A percentile compares a stretch with the other conserved stretches of the same genome.
These are phyloP conservation scores for Oceanites oceanicus DNA, from an alignment of 2,113 vertebrate genomes.

Conservation along the genomic window DNA sequence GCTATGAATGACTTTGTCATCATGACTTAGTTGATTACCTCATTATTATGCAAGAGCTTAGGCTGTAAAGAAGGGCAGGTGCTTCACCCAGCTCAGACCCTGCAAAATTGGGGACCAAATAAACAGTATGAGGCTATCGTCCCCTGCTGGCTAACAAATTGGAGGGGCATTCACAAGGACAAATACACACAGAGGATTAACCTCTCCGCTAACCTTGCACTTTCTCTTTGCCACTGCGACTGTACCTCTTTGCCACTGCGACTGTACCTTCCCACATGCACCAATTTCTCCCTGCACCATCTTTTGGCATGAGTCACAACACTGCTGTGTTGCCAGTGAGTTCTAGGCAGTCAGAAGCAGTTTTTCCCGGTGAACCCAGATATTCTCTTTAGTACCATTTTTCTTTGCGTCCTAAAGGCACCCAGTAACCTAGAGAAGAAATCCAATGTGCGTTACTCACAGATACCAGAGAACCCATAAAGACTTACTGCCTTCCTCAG, in stretches of 20 bases:
- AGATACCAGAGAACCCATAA: conserved; percentile 22
- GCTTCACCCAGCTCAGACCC: not conserved
- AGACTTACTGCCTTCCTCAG: conserved; percentile 18
- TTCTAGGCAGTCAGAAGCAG: not conserved
- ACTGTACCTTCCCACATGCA: not conserved
- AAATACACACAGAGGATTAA: not conserved
- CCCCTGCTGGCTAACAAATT: not conserved
- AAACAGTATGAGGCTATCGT: not conserved
- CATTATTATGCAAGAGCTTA: not conserved
- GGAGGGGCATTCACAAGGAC: not conserved
- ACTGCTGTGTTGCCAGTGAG: not conserved
- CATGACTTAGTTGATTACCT: not conserved
- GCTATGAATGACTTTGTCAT: not conserved
- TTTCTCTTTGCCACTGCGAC: not conserved
- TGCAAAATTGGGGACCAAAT: not conserved
- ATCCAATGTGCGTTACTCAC: not conserved
- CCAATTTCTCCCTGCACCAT: not conserved
- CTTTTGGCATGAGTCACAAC: not conserved
- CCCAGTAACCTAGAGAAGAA: conserved; percentile 12
- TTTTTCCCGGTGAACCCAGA: not conserved
- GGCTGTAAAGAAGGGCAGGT: not conserved
- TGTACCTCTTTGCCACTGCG: not conserved
- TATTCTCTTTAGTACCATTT: not conserved
- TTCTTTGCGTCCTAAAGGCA: not conserved
- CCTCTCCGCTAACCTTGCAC: not conserved